Evolutionary conservation across 1,140 invertebrate species (phyloP), one percentile per base, ranked within the genome.

Genomic region (Solenopsis fugax): DNA sequence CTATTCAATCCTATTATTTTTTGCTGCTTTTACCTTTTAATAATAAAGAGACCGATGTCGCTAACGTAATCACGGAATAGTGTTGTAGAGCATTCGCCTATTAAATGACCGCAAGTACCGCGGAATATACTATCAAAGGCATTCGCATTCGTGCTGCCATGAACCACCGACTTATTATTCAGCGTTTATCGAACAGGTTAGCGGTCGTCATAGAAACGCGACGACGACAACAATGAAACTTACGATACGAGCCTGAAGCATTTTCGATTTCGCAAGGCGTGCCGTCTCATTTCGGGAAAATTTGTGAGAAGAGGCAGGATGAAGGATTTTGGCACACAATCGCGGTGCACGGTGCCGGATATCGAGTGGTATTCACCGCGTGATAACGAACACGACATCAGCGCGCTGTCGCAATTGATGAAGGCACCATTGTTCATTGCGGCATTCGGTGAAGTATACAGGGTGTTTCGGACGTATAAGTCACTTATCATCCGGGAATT

Each of bases 151-250:
- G 54, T 37, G 54, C 54, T 24, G 54, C 80, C 73, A 75, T 62
- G 45, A 84, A 60, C 41, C 80, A 41, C 71, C 87, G 73, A 90
- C 84, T 90, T 88, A 92, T 92, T 92, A 92, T 92, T 92, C 85
- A 92, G 50, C 89, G 76, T 87, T 92, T 92, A 92, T 92, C 87
- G 91, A 92, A 91, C 91, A 92, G 71, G 81, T 48, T 56, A 41
- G 84, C 16, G 89, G 91, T 92, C 82, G 87, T 81, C 88, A 90
- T 92, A 89, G 88, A 78, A 87, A 92, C 89, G 75, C 72, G 71
- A 91, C 86, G 78, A 60, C 34, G 71, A 89, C 86, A 90, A 90
- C 88, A 90, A 87, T 88, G 89, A 84, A 85, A 89, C 86, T 29
- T 84, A 60, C 4, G 64, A 50, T 58, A 52, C 60, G 72, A 60